Conservation (phyloP, 2,797 vertebrate species). For the Danio jaintianensis region DNA sequence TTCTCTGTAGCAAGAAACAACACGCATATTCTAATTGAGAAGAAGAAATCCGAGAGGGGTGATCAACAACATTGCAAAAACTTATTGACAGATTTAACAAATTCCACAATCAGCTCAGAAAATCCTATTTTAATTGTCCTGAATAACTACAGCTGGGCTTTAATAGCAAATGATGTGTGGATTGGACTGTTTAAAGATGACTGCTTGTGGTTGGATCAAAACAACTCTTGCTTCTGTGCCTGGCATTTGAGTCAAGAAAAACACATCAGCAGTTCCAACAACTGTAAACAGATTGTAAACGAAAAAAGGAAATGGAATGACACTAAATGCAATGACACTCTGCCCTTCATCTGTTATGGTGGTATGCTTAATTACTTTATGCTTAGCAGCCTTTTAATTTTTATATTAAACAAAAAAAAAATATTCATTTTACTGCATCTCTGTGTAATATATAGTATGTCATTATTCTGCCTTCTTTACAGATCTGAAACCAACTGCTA, state of each 20-base stretch:
- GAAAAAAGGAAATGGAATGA: slow-evolving; percentile 67
- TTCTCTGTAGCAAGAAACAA: slow-evolving; percentile 48
- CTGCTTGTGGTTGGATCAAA: slow-evolving; percentile 75
- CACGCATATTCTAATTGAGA: slow-evolving; percentile 54
- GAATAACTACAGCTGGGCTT: too few relatives aligned
- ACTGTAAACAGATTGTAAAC: slow-evolving; percentile 61
- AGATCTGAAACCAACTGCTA: slow-evolving; percentile 18
- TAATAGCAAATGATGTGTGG: not conserved
- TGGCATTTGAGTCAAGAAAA: slow-evolving; percentile 65
- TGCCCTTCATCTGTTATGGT: slow-evolving; percentile 66
- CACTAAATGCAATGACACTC: slow-evolving; percentile 20
- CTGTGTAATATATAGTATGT: not conserved
- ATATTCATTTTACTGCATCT: not conserved
- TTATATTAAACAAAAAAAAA: not conserved
- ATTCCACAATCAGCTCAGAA: slow-evolving; percentile 61
- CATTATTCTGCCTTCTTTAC: not conserved
- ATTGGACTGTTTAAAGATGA: slow-evolving; percentile 72
- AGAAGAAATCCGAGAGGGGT: slow-evolving; percentile 66
- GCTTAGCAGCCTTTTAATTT: not conserved
- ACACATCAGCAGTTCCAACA: not conserved
- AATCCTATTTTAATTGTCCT: slow-evolving; percentile 51
- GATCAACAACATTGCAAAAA: slow-evolving; percentile 69
- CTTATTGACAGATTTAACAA: slow-evolving; percentile 66
- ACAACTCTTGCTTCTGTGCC: slow-evolving; percentile 67
- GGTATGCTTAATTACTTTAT: slow-evolving; percentile 59